Percentiles rank a stretch among this genome's conserved stretches.
phyloP scores from a whole-genome alignment of 2,797 vertebrate genomes.

The Meriones psammophilus region DNA sequence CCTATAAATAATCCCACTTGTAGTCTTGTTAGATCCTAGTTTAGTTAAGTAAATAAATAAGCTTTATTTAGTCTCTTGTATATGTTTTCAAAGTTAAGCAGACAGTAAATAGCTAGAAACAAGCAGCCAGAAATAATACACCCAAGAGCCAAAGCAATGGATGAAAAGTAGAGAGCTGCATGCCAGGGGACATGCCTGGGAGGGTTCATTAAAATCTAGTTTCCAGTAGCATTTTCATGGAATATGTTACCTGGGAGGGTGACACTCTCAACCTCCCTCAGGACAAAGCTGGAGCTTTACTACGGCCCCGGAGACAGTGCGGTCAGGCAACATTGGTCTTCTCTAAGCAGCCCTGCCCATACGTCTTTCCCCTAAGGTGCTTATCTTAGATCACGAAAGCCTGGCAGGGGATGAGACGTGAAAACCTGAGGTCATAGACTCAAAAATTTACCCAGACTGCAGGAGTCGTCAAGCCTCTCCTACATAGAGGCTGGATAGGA shows the following conservation, averaged over 20 bases:
- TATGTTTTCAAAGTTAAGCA: too few relatives aligned
- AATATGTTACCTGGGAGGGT: slow-evolving; percentile 1
- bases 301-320: not conserved
- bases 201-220: slow-evolving; percentile 70
- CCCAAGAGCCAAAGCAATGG: not conserved
- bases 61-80: too few relatives aligned
- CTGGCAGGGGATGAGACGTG: not conserved
- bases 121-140: not conserved
- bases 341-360: not conserved
- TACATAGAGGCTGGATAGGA: not conserved
- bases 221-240: slow-evolving; percentile 23
- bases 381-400: not conserved
- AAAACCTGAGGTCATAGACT: not conserved
- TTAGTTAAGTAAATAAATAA: too few relatives aligned
- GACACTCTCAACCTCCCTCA: not conserved
- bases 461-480: not conserved
- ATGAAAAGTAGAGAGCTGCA: not conserved
- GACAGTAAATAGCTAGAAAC: too few relatives aligned
- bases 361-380: not conserved
- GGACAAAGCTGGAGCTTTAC: not conserved
- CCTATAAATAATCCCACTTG: too few relatives aligned
- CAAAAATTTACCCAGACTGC: not conserved
- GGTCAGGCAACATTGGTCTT: not conserved
- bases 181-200: not conserved
- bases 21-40: too few relatives aligned